Evolutionary conservation across 2,113 vertebrate species (phyloP).

Genomic region (Hucho hucho): DNA sequence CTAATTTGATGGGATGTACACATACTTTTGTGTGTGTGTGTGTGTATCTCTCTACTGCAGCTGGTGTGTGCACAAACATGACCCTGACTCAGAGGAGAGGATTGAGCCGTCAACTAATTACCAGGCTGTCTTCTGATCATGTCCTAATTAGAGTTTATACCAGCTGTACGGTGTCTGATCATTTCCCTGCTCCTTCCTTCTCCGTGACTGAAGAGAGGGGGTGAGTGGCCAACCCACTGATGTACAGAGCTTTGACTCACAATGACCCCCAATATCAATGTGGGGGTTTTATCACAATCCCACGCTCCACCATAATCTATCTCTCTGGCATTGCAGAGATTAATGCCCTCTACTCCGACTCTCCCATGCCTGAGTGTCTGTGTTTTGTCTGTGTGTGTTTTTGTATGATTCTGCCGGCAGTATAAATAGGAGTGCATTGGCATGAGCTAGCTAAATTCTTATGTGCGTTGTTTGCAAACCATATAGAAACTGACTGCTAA

Average conservation of each 20-base stretch:
- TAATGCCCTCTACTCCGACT: background rate
- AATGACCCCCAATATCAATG: background rate
- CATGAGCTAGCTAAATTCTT: too few relatives aligned
- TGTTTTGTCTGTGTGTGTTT: too few relatives aligned
- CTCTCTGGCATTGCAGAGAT: background rate
- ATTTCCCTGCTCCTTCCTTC: slow-evolving; percentile 18
- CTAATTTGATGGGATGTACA: too few relatives aligned
- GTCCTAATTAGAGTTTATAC: slow-evolving; percentile 55
- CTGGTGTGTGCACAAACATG: slow-evolving; percentile 46
- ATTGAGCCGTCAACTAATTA: slow-evolving; percentile 64
- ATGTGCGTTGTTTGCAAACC: too few relatives aligned
- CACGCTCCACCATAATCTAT: background rate
- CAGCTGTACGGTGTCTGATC: slow-evolving; percentile 54
- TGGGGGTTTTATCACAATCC: background rate
- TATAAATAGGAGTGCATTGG: too few relatives aligned
- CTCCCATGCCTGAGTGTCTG: background rate
- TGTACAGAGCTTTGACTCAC: background rate
- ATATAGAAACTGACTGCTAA: background rate
- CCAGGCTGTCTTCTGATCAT: slow-evolving; percentile 47
- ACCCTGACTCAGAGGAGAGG: slow-evolving; percentile 39
- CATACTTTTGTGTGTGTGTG: too few relatives aligned
- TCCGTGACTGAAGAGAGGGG: slow-evolving; percentile 19
- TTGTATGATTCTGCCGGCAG: too few relatives aligned
- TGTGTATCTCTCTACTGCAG: slow-evolving; percentile 28
- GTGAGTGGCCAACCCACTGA: background rate